These are phyloP conservation scores for Phoenicopterus ruber DNA, from an alignment of 2,113 vertebrate species.

Conservation along the genomic window DNA sequence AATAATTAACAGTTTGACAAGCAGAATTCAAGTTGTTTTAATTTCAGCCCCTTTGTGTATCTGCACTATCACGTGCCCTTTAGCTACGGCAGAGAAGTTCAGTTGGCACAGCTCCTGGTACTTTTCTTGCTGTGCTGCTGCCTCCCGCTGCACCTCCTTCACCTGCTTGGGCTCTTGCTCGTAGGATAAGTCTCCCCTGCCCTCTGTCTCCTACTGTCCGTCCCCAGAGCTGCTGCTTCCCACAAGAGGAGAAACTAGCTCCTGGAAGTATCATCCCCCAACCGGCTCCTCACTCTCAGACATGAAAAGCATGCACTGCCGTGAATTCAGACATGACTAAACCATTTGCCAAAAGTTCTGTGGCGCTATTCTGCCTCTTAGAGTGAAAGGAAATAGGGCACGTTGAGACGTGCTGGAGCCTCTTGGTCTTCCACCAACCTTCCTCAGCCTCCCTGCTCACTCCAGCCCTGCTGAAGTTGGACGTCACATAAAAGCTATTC, in stretches of 20 bases:
- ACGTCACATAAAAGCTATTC: not conserved
- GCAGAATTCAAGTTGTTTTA: not conserved
- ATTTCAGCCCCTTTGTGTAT: not conserved
- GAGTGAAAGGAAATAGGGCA: not conserved
- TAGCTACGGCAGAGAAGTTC: not conserved
- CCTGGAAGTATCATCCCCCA: not conserved
- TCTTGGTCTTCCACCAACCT: not conserved
- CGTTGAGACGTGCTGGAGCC: not conserved
- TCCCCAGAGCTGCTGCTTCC: not conserved
- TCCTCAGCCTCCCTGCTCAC: not conserved
- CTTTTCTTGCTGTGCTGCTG: not conserved
- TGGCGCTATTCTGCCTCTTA: not conserved
- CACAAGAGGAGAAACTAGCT: not conserved
- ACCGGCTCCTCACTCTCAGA: not conserved
- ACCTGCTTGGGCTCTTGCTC: not conserved
- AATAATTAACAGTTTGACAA: not conserved
- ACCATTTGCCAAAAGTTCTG: not conserved
- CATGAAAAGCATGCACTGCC: not conserved
- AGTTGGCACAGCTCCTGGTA: not conserved
- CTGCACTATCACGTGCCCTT: not conserved
- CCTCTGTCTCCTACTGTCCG: not conserved
- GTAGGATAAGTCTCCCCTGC: not conserved
- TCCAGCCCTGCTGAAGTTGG: not conserved
- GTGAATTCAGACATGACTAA: not conserved
- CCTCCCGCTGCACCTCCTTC: not conserved